Evolutionary conservation across 2,888 invertebrate species (phyloP).

Genomic region (Ptycholaimellus sp.): DNA sequence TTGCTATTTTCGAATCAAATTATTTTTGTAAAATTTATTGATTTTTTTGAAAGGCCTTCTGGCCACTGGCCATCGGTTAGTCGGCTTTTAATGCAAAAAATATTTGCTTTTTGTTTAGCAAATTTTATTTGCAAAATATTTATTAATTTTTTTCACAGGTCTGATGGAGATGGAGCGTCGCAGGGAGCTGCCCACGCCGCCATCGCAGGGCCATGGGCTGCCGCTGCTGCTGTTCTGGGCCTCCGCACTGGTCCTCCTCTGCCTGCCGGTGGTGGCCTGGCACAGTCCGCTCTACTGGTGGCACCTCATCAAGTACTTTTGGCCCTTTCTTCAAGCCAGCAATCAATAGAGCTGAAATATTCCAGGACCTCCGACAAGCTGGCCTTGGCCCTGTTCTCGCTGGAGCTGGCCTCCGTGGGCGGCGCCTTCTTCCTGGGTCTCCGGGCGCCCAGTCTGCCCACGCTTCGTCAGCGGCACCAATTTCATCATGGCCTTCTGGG

Average conservation of each 20-base stretch:
- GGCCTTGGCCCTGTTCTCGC: constrained; percentile 1
- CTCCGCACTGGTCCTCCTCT: background rate
- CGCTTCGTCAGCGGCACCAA: background rate
- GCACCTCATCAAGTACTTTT: background rate
- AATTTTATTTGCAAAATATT: no score
- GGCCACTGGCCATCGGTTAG: no score
- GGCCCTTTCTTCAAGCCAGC: background rate
- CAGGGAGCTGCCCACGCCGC: background rate
- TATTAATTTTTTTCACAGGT: no score
- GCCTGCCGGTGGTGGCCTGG: constrained; percentile 3
- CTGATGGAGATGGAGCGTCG: background rate
- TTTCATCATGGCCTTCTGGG: constrained; percentile 1
- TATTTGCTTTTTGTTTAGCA: no score
- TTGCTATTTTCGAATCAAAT: no score
- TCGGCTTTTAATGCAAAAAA: no score
- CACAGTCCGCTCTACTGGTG: constrained; percentile 7
- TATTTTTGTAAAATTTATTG: no score
- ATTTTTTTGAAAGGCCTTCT: no score
- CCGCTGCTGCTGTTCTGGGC: constrained; percentile 5
- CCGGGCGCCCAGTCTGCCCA: constrained; percentile 5
- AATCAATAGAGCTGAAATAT: background rate
- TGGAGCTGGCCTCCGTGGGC: background rate
- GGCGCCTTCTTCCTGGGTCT: constrained; percentile 3
- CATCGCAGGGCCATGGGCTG: constrained; percentile 2
- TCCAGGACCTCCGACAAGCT: constrained; percentile 2